These are phyloP conservation scores for Saguinus midas DNA, from an alignment of 2,113 vertebrate genomes.

Conservation along the genomic window DNA sequence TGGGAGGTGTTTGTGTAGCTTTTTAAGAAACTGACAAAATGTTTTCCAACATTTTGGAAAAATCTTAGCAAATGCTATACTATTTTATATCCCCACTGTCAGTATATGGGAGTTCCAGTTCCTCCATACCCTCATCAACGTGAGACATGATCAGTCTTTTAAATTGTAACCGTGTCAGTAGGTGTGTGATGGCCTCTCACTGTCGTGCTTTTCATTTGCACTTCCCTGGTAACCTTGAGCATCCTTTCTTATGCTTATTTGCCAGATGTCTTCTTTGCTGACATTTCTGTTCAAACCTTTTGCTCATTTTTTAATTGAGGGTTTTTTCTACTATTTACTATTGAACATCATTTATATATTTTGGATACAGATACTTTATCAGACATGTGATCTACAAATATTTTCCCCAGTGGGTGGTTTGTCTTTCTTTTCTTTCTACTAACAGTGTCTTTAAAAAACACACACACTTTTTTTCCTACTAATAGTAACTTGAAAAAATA, in stretches of 20 bases:
- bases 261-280: neutral
- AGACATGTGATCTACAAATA: neutral
- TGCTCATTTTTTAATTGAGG: neutral
- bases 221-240: neutral
- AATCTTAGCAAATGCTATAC: no score
- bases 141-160: no score
- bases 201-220: neutral
- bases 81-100: neutral
- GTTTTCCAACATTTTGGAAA: neutral
- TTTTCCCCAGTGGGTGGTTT: neutral
- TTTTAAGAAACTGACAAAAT: neutral
- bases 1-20: neutral
- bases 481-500: neutral
- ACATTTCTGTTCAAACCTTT: neutral
- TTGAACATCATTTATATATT: neutral
- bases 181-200: neutral
- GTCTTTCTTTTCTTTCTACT: neutral
- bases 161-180: neutral
- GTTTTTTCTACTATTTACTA: neutral
- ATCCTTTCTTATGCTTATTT: neutral
- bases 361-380: neutral
- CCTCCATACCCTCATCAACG: rapidly evolving
- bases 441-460: neutral
- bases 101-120: neutral
- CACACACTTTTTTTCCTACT: neutral